phyloP scores from a whole-genome alignment of 2,113 vertebrate genomes.

The Hippotragus niger region DNA sequence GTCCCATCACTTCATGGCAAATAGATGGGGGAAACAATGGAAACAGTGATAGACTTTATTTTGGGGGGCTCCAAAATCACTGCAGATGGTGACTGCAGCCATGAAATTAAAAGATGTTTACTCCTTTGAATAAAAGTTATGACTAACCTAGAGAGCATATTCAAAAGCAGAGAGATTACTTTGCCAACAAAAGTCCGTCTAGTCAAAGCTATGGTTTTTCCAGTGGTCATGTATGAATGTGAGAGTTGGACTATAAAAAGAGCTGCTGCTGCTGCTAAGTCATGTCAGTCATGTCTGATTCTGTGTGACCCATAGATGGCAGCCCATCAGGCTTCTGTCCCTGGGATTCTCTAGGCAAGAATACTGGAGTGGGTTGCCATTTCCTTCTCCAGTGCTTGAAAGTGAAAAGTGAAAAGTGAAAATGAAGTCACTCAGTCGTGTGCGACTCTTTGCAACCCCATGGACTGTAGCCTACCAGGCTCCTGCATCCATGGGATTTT shows the following conservation, averaged over 20 bases:
- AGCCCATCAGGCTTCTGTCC: too few species aligned
- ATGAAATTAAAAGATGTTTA: neutral
- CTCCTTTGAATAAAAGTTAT: neutral
- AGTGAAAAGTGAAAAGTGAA: too few species aligned
- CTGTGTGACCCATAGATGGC: too few species aligned
- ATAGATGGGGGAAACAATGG: neutral
- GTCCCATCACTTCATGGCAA: neutral
- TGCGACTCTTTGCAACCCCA: too few species aligned
- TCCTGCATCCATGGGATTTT: too few species aligned
- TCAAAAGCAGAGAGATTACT: neutral
- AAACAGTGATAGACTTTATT: neutral
- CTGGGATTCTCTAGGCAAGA: too few species aligned
- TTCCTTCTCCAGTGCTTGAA: too few species aligned
- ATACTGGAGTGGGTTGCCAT: too few species aligned
- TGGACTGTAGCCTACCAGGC: too few species aligned
- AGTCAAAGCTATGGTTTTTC: neutral
- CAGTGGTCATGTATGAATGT: neutral
- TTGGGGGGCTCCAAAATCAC: neutral
- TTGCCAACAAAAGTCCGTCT: neutral
- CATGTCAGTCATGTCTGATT: fast-evolving
- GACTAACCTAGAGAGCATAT: neutral
- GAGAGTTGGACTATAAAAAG: neutral
- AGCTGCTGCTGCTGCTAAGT: neutral
- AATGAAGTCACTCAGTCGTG: too few species aligned
- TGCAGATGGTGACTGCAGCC: neutral